phyloP scores from a whole-genome alignment of 2,888 invertebrate genomes.

The Acrocyrtus sp. region DNA sequence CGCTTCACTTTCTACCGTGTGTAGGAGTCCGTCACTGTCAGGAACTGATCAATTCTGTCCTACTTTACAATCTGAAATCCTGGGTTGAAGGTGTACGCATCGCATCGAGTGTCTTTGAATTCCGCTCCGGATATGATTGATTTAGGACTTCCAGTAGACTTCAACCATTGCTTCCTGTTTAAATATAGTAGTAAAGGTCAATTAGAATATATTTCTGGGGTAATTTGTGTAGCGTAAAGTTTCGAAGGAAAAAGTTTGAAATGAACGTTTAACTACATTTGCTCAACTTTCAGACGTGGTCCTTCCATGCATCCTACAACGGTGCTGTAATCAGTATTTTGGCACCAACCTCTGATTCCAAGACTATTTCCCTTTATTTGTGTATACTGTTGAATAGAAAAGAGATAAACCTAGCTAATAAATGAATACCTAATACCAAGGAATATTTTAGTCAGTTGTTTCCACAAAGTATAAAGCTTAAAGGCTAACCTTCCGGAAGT shows the following conservation, averaged over 20 bases:
- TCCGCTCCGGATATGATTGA: slow-evolving; percentile 79
- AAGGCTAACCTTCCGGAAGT: slow-evolving; percentile 58
- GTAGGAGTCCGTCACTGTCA: neutral
- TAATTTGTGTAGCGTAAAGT: no score
- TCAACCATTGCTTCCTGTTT: slow-evolving; percentile 71
- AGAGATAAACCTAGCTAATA: neutral
- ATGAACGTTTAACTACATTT: slow-evolving; percentile 35
- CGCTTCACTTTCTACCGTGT: no score
- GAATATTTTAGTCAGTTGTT: no score
- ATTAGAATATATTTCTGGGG: no score
- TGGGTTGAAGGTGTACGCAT: slow-evolving; percentile 5
- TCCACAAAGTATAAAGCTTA: no score
- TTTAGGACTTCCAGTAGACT: slow-evolving; percentile 78
- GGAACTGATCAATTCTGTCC: no score
- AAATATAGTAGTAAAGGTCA: no score
- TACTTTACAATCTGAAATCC: slow-evolving; percentile 50
- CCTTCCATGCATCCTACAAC: slow-evolving; percentile 70
- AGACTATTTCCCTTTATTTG: slow-evolving; percentile 74
- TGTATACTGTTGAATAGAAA: slow-evolving; percentile 70
- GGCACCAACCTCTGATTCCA: slow-evolving; percentile 78
- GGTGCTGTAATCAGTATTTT: slow-evolving; percentile 75
- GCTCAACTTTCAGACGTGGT: slow-evolving; percentile 37
- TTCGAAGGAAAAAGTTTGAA: neutral
- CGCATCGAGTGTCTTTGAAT: slow-evolving; percentile 73
- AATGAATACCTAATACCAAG: neutral